These are phyloP conservation scores for Coenonympha glycerion DNA, from an alignment of 2,888 invertebrate species.

Conservation along the genomic window DNA sequence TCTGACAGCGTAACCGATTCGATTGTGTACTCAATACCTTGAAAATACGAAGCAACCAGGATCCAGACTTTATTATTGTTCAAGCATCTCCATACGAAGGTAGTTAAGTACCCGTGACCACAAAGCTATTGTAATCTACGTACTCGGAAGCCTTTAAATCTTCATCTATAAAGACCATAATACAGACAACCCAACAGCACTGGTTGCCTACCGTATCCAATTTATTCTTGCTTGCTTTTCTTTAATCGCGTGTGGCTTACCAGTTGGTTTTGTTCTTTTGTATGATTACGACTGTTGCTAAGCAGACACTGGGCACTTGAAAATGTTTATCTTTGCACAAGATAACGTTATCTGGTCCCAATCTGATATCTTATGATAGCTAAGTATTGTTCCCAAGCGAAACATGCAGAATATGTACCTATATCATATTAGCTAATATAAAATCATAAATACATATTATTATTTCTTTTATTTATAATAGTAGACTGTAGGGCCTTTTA, in stretches of 20 bases:
- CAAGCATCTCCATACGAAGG: neutral
- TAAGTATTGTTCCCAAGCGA: no score
- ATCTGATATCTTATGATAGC: neutral
- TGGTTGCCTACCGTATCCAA: neutral
- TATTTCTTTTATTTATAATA: no score
- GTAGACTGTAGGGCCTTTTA: no score
- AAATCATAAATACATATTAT: no score
- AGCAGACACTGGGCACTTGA: slow-evolving; percentile 8
- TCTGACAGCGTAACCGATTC: no score
- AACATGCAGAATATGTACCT: no score
- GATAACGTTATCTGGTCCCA: slow-evolving; percentile 2
- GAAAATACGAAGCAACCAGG: no score
- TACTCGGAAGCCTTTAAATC: neutral
- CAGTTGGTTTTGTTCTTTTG: slow-evolving; percentile 31
- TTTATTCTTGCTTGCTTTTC: slow-evolving; percentile 34
- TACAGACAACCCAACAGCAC: neutral
- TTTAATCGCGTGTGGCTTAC: slow-evolving; percentile 35
- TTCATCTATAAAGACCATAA: neutral
- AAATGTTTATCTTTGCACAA: neutral
- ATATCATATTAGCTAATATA: no score
- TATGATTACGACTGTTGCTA: slow-evolving; percentile 31
- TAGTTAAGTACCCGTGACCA: neutral
- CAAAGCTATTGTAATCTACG: neutral
- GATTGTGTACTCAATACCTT: neutral
- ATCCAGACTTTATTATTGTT: neutral